Conservation (phyloP, 2,888 invertebrate species). For the Prosopocoilus inquinatus region DNA sequence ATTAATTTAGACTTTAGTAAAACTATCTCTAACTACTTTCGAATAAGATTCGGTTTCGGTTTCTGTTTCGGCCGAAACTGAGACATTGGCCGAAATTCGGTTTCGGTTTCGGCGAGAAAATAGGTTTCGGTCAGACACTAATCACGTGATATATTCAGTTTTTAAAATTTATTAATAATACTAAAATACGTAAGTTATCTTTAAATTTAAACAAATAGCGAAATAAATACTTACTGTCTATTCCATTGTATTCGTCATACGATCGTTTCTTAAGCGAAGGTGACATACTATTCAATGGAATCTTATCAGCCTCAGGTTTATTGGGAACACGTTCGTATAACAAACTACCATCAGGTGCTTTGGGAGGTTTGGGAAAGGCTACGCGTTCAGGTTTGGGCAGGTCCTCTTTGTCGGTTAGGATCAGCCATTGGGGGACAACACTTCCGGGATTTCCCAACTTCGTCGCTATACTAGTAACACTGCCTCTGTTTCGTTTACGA, state of each 20-base stretch:
- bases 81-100: no score
- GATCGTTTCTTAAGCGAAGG: constrained; percentile 78
- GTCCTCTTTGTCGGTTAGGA: constrained; percentile 70
- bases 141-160: no score
- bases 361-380: constrained; percentile 88
- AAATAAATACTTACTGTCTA: constrained; percentile 69
- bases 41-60: no score
- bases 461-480: constrained; percentile 71
- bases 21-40: no score
- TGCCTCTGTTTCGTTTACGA: constrained; percentile 60
- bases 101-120: no score
- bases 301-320: constrained; percentile 70
- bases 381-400: constrained; percentile 79
- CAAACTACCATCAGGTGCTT: constrained; percentile 85
- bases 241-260: constrained; percentile 86
- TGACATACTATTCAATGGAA: constrained; percentile 56
- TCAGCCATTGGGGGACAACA: constrained; percentile 66
- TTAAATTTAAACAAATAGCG: constrained; percentile 5
- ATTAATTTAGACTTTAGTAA: no score
- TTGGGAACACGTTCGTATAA: constrained; percentile 84
- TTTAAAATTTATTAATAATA: not conserved
- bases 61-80: no score
- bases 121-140: no score
- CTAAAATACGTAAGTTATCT: not conserved
- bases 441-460: constrained; percentile 64